Evolutionary conservation across 2,888 invertebrate species (phyloP).

Genomic region (Drosophila sordidapex): DNA sequence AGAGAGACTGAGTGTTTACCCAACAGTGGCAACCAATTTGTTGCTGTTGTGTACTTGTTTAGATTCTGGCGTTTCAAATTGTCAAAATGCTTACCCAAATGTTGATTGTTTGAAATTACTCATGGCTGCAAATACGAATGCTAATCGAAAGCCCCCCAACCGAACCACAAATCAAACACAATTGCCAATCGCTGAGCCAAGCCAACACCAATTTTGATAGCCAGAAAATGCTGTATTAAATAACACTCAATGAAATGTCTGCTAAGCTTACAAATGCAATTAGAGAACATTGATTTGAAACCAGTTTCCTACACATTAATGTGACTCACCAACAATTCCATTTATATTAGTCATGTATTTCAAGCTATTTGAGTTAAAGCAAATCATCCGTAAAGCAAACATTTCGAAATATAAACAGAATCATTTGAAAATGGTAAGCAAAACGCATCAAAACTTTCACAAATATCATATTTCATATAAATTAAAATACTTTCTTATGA

Average conservation of each 20-base stretch:
- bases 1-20: constrained; percentile 54
- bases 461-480: neutral
- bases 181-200: constrained; percentile 40
- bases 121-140: constrained; percentile 36
- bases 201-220: neutral
- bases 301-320: neutral
- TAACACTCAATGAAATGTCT: neutral
- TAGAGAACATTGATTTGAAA: too few relatives aligned
- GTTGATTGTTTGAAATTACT: constrained; percentile 58
- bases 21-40: constrained; percentile 23
- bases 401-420: neutral
- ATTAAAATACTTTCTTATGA: neutral
- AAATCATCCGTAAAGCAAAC: neutral
- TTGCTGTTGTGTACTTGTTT: constrained; percentile 59
- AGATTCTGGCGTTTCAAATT: constrained; percentile 50
- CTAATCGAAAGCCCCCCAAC: constrained; percentile 31
- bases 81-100: constrained; percentile 59
- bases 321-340: neutral
- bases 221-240: neutral
- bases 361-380: rapidly evolving
- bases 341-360: neutral
- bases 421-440: neutral
- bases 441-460: neutral
- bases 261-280: neutral
- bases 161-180: constrained; percentile 52